Conservation (phyloP, 2,113 vertebrate species). For the Otolemur garnettii region DNA sequence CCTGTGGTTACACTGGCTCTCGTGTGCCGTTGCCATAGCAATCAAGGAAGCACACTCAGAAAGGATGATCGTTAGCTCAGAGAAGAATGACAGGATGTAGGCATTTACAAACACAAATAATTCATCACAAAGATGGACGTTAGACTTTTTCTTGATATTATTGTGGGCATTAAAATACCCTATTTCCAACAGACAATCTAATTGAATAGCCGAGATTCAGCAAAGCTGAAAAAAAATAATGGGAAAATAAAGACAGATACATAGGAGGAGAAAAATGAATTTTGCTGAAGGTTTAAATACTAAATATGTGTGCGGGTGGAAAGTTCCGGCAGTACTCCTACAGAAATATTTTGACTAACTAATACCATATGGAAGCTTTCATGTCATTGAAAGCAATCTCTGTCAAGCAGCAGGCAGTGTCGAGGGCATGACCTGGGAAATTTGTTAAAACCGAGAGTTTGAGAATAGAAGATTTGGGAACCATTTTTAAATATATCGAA, state of each 20-base stretch:
- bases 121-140: not conserved
- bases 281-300: constrained; percentile 62
- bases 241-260: not conserved
- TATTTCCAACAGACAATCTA: not conserved
- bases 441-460: not conserved
- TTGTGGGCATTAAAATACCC: not conserved
- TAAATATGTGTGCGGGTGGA: constrained; percentile 57
- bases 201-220: not conserved
- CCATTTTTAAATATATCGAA: not conserved
- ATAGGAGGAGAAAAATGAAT: not conserved
- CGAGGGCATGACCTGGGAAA: not conserved
- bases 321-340: constrained; percentile 68
- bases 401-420: not conserved
- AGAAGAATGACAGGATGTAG: not conserved
- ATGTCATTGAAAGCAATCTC: not conserved
- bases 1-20: not conserved
- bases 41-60: constrained; percentile 34
- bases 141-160: not conserved
- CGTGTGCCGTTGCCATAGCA: constrained; percentile 58
- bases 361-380: constrained; percentile 77
- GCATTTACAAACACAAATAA: constrained; percentile 25
- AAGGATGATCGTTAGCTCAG: not conserved
- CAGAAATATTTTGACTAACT: constrained; percentile 81
- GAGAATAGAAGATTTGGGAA: not conserved
- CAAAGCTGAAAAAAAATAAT: not conserved